Evolutionary conservation across 2,888 invertebrate species (phyloP).

Genomic region (Dysmachus trigonus): DNA sequence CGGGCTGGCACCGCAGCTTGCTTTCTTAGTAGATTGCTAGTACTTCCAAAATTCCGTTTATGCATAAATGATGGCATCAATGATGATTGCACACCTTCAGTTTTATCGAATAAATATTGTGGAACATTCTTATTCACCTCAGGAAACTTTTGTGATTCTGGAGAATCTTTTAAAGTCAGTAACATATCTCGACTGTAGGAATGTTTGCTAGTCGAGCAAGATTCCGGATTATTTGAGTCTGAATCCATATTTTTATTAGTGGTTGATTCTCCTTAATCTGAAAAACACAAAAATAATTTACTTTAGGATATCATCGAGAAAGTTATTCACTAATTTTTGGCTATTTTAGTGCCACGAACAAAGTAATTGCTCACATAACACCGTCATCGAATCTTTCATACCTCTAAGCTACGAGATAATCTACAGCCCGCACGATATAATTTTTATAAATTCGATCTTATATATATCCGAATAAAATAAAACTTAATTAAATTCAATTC

Average conservation of each 20-base stretch:
- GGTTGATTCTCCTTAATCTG: background rate
- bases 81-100: conserved; percentile 45
- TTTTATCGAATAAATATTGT: conserved; percentile 46
- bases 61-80: conserved; percentile 52
- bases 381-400: background rate
- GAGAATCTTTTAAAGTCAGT: conserved; percentile 77
- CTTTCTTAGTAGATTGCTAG: background rate
- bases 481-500: background rate
- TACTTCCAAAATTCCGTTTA: background rate
- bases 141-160: conserved; percentile 79
- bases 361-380: background rate
- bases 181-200: conserved; percentile 82
- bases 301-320: background rate
- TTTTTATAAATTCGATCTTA: too few species aligned
- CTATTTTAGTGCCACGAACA: background rate
- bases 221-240: background rate
- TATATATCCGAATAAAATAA: too few species aligned
- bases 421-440: background rate
- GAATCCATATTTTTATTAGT: background rate
- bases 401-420: background rate
- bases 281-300: background rate
- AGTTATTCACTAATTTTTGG: background rate
- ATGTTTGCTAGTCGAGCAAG: background rate
- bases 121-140: conserved; percentile 55
- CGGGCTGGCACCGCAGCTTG: background rate